Evolutionary conservation across 2,797 vertebrate genomes (phyloP).

Genomic region (Hypotaenidia okinawae): DNA sequence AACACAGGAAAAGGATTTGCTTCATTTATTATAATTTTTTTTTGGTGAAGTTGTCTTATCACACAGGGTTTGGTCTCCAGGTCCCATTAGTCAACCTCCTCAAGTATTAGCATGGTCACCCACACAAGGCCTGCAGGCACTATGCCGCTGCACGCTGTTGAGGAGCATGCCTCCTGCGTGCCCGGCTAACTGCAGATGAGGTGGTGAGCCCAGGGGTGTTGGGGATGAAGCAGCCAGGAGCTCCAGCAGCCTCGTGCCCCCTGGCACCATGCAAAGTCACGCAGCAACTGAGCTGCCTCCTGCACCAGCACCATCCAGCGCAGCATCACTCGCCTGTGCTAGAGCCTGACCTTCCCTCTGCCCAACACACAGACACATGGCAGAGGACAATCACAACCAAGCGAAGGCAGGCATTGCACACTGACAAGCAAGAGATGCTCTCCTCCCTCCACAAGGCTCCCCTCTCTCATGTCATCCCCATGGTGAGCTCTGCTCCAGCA

Average conservation of each 20-base stretch:
- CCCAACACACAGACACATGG: rapidly evolving
- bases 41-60: not conserved
- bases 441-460: not conserved
- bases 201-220: not conserved
- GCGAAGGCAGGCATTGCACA: rapidly evolving
- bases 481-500: not conserved
- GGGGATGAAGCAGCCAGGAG: not conserved
- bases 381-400: not conserved
- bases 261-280: not conserved
- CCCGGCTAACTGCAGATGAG: not conserved
- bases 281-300: not conserved
- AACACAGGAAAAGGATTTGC: not conserved
- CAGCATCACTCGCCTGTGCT: not conserved
- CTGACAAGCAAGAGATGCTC: not conserved
- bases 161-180: rapidly evolving
- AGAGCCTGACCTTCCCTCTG: not conserved
- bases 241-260: not conserved
- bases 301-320: not conserved
- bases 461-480: not conserved
- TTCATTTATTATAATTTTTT: no score
- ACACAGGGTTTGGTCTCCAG: not conserved
- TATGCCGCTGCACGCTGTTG: rapidly evolving
- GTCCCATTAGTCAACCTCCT: not conserved
- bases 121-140: rapidly evolving
- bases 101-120: not conserved